Evolutionary conservation across 2,888 invertebrate genomes (phyloP).

Genomic region (Drosophila longiperda): DNA sequence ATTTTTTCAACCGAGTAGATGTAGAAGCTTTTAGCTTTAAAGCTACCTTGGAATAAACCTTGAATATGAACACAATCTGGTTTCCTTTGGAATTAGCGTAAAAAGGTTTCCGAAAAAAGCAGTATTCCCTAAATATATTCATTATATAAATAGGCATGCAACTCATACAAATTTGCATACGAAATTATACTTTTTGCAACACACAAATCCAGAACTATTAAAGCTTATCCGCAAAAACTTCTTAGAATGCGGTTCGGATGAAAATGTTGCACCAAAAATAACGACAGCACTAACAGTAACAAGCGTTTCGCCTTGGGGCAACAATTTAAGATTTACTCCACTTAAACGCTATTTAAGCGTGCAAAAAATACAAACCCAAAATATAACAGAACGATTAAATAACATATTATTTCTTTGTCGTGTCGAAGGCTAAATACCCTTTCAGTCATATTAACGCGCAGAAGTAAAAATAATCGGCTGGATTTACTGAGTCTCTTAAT

Average conservation of each 20-base stretch:
- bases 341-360: slow-evolving; percentile 70
- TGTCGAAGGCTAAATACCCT: slow-evolving; percentile 28
- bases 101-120: background rate
- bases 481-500: background rate
- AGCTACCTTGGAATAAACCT: background rate
- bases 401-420: background rate
- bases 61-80: background rate
- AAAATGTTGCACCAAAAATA: slow-evolving; percentile 51
- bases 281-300: slow-evolving; percentile 30
- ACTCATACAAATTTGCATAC: slow-evolving; percentile 56
- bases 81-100: background rate
- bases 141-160: slow-evolving; percentile 28
- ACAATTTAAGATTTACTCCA: slow-evolving; percentile 76
- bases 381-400: slow-evolving; percentile 16
- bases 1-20: background rate
- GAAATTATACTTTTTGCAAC: slow-evolving; percentile 38
- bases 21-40: background rate
- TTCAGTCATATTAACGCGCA: slow-evolving; percentile 2
- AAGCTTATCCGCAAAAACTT: slow-evolving; percentile 64
- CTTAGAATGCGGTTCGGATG: slow-evolving; percentile 53
- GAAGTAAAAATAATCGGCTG: background rate
- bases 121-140: slow-evolving; percentile 4
- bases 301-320: slow-evolving; percentile 55
- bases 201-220: slow-evolving; percentile 40
- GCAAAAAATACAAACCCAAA: slow-evolving; percentile 50